Conservation (phyloP, 92 coral and sea anemone genomes). For the Palythoa grandiflora region DNA sequence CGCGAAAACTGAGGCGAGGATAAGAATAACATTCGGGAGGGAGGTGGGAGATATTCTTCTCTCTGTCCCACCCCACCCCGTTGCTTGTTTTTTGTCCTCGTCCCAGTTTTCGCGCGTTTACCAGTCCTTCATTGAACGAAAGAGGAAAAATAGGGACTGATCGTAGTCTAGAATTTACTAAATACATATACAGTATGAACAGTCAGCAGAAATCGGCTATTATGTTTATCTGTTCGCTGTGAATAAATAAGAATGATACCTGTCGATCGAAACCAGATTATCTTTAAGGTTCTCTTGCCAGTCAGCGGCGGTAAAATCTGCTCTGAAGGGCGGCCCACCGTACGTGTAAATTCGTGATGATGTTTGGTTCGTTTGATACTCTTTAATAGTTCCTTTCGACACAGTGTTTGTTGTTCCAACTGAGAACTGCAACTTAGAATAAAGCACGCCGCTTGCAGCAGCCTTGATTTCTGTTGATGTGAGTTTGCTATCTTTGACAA, state of each 20-base stretch:
- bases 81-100: no score
- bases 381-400: constrained; percentile 58
- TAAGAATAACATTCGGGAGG: no score
- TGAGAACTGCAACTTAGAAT: constrained; percentile 52
- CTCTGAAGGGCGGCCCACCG: constrained; percentile 85
- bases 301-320: constrained; percentile 75
- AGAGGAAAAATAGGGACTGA: no score
- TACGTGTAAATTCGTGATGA: constrained; percentile 76
- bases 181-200: no score
- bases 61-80: no score
- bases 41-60: no score
- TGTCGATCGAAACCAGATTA: constrained; percentile 81
- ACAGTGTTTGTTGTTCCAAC: constrained; percentile 47
- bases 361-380: constrained; percentile 70
- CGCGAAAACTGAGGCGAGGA: no score
- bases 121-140: no score
- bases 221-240: no score
- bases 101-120: no score
- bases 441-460: constrained; percentile 82
- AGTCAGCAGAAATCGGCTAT: no score
- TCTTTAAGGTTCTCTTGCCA: constrained; percentile 77
- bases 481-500: constrained; percentile 57
- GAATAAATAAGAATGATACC: neutral
- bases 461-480: constrained; percentile 74
- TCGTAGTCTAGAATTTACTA: no score